A percentile compares a stretch with the other conserved stretches of the same genome.
Evolutionary conservation across 1,140 invertebrate genomes (phyloP).

Genomic region (Mercenaria mercenaria): DNA sequence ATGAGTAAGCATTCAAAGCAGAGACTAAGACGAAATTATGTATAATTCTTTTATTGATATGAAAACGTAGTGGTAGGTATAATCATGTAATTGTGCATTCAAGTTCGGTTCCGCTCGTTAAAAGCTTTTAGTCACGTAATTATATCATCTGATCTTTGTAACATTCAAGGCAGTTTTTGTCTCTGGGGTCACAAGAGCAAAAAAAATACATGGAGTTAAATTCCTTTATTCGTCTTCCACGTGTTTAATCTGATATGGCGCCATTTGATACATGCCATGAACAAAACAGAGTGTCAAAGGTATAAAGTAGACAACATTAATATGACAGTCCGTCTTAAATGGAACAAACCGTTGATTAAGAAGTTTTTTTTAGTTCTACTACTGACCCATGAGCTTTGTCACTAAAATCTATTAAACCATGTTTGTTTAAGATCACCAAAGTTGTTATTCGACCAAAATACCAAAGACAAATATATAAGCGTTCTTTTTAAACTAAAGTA

Average conservation of each 20-base stretch:
- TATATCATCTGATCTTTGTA: background rate
- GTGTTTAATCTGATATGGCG: conserved; percentile 23
- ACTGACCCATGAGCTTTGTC: no score
- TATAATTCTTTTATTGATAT: no score
- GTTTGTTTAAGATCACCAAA: no score
- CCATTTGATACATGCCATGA: background rate
- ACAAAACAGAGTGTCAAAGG: background rate
- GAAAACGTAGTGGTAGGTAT: background rate
- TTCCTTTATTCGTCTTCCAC: background rate
- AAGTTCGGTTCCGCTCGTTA: background rate
- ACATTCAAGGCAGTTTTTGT: conserved; percentile 39
- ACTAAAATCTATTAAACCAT: no score
- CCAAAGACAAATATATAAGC: no score
- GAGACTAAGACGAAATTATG: no score
- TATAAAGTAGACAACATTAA: background rate
- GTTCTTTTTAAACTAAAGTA: no score
- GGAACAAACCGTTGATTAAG: background rate
- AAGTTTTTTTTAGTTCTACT: no score
- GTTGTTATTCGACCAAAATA: no score
- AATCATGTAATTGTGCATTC: background rate
- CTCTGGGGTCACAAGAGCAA: background rate
- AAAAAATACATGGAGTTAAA: background rate
- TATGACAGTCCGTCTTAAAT: background rate
- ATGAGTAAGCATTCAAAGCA: no score
- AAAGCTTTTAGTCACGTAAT: conserved; percentile 10